Evolutionary conservation across 2,888 invertebrate genomes (phyloP).

Genomic region (Meta bourneti): DNA sequence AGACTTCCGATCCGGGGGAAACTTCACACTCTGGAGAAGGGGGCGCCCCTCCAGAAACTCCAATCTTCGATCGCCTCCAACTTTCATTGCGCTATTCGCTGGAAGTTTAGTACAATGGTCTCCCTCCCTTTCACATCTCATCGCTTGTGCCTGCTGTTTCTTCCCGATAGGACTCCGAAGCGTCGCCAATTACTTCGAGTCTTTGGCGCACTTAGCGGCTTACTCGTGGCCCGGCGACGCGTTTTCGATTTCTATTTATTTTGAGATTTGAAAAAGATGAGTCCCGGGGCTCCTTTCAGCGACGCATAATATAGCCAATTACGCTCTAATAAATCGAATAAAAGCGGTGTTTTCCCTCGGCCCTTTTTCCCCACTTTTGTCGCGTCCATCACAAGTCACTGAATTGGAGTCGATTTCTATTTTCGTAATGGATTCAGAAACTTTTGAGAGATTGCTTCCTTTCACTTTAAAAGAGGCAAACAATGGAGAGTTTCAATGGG

Average conservation of each 20-base stretch:
- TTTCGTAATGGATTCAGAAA: constrained; percentile 49
- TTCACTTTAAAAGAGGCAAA: constrained; percentile 38
- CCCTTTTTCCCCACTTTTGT: constrained; percentile 40
- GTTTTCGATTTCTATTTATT: constrained; percentile 65
- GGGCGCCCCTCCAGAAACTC: constrained; percentile 51
- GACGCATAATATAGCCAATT: constrained; percentile 73
- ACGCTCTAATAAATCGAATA: constrained; percentile 77
- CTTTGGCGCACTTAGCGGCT: constrained; percentile 74
- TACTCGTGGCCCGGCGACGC: constrained; percentile 33
- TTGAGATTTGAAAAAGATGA: constrained; percentile 53
- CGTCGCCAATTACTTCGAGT: constrained; percentile 73
- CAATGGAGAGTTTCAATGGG: constrained; percentile 3
- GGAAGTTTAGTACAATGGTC: constrained; percentile 67
- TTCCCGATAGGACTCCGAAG: constrained; percentile 64
- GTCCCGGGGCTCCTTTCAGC: constrained; percentile 47
- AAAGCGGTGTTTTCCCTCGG: constrained; percentile 68
- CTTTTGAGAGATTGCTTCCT: constrained; percentile 37
- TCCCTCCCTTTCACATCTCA: constrained; percentile 19
- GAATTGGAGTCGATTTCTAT: constrained; percentile 28
- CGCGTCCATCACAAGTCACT: background rate
- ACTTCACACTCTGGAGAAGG: constrained; percentile 35
- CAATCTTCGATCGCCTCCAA: constrained; percentile 53
- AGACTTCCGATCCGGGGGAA: constrained; percentile 65
- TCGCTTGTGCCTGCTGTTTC: constrained; percentile 67
- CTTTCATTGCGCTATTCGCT: constrained; percentile 65